These are phyloP conservation scores for Cheilosia vernalis DNA, from an alignment of 2,888 invertebrate genomes.

Conservation along the genomic window DNA sequence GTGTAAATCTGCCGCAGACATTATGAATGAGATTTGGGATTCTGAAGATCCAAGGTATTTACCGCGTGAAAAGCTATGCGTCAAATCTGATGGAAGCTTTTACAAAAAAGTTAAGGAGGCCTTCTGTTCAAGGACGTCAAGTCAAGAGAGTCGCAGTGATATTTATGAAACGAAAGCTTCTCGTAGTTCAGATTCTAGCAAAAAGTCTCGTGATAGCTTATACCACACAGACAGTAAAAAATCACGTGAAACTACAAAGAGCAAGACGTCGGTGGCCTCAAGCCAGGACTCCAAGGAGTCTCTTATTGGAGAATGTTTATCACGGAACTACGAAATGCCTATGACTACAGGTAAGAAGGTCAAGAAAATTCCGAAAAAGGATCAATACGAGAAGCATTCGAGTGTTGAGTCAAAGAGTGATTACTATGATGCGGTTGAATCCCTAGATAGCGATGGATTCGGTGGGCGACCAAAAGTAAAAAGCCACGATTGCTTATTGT, in stretches of 20 bases:
- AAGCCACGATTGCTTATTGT: slow-evolving; percentile 86
- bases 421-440: slow-evolving; percentile 87
- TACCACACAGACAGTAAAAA: slow-evolving; percentile 88
- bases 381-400: slow-evolving; percentile 86
- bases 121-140: slow-evolving; percentile 87
- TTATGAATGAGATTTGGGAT: slow-evolving; percentile 90
- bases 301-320: slow-evolving; percentile 80
- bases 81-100: slow-evolving; percentile 89
- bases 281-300: slow-evolving; percentile 89
- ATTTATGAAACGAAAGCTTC: slow-evolving; percentile 87
- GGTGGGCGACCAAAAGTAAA: slow-evolving; percentile 83
- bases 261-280: slow-evolving; percentile 86
- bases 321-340: slow-evolving; percentile 84
- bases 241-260: slow-evolving; percentile 86
- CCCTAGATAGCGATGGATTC: slow-evolving; percentile 77
- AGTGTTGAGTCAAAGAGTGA: slow-evolving; percentile 89
- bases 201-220: slow-evolving; percentile 87
- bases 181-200: slow-evolving; percentile 87
- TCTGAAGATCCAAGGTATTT: slow-evolving; percentile 90
- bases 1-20: slow-evolving; percentile 88
- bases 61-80: slow-evolving; percentile 88
- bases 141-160: slow-evolving; percentile 89
- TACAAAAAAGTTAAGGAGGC: slow-evolving; percentile 88
- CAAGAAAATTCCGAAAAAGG: slow-evolving; percentile 80
- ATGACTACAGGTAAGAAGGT: slow-evolving; percentile 83